Base-by-base conservation (phyloP, 2,113 vertebrate species). In the Antechinus flavipes region DNA sequence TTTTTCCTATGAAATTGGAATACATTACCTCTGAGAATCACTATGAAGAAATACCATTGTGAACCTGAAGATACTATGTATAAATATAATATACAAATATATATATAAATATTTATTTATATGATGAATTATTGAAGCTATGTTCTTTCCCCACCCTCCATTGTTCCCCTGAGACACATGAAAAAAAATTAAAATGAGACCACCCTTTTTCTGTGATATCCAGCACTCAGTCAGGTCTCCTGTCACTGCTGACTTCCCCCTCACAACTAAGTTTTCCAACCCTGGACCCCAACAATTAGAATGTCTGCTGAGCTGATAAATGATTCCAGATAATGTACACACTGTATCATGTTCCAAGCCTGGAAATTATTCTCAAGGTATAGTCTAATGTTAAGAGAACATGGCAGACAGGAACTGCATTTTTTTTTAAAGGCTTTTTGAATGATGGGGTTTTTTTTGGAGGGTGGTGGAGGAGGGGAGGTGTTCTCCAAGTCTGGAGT, bases 361-460 rank as follows among this genome's bases (percentile, higher is more conserved):
- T 91, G 89, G 49, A 93, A 89, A 27, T 52, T 52, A 95, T 97
- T 93, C 25, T 25, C 91, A 55, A 50, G 14, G 35, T 94, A 50
- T 92, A 55, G 91, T 97, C 91, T 89, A 96, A 92, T 26, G 90
- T 12, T 0, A 53, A 53, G 10, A 94, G 94, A 93, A 94, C 53
- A 49, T 25, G 42, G 25, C 91, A 93, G 0, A 84, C 7, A 42
- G 68, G 0, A 19, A 53, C 54, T 93, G 42, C 93, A 24, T 90
- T 95, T 35, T 2, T 94, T 42, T 1, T 6, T 94, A 53, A 92
- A 90, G 93, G 1, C 24, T 53, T 91, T 24, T 6, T 53, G 61
- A 50, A 91, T 54, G 50, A 50, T 23, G 91, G 2, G 0, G 94
- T 84, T 30, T 90, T 90, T 90, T 90, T 47, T 16, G 16, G 16